Percentiles rank a stretch among this genome's conserved stretches.
Evolutionary conservation across 2,113 vertebrate genomes (phyloP).

Genomic region (Dasyurus viverrinus): DNA sequence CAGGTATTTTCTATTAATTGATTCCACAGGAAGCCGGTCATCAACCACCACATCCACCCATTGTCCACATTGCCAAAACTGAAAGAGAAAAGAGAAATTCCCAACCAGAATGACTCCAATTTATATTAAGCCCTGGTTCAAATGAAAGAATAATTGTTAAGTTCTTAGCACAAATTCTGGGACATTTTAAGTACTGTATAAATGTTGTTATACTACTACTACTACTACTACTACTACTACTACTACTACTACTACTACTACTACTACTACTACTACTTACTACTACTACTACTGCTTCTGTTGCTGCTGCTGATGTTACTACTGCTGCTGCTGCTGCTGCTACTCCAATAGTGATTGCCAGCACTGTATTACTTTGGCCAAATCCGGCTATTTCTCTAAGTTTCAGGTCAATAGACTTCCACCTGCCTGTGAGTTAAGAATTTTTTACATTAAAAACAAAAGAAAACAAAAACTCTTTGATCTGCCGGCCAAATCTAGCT

Average conservation of each 20-base stretch:
- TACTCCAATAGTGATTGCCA: too few relatives aligned
- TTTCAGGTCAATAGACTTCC: too few relatives aligned
- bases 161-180: neutral
- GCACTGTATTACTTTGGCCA: too few relatives aligned
- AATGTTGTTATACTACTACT: neutral
- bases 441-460: too few relatives aligned
- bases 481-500: too few relatives aligned
- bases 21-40: slow-evolving; percentile 80
- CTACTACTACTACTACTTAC: neutral
- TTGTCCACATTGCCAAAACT: slow-evolving; percentile 87
- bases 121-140: neutral
- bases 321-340: too few relatives aligned
- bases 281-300: neutral
- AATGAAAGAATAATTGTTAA: neutral
- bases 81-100: slow-evolving; percentile 16
- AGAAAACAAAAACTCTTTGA: too few relatives aligned
- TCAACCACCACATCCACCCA: slow-evolving; percentile 89
- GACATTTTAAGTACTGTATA: neutral
- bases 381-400: too few relatives aligned
- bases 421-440: too few relatives aligned
- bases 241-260: too few relatives aligned
- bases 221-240: too few relatives aligned
- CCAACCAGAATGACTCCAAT: neutral
- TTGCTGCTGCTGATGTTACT: too few relatives aligned
- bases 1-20: slow-evolving; percentile 60